These are phyloP conservation scores for Aporrectodea caliginosa DNA, from an alignment of 1,140 invertebrate species.

Conservation along the genomic window DNA sequence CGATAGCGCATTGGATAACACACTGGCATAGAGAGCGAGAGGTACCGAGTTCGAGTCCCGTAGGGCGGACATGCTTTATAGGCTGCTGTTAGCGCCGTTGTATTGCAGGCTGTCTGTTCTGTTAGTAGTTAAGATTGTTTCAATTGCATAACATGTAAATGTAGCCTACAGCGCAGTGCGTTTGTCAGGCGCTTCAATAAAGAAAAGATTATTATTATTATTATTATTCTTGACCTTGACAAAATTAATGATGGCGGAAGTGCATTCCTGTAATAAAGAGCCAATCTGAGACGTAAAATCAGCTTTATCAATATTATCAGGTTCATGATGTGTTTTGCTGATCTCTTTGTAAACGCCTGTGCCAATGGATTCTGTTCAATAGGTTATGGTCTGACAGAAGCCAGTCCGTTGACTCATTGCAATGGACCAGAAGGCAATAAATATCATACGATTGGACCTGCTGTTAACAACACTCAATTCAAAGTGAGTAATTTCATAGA, in stretches of 20 bases:
- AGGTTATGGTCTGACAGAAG: slow-evolving; percentile 30
- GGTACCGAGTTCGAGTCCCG: too few species aligned
- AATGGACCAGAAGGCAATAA: slow-evolving; percentile 7
- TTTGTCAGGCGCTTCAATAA: not conserved
- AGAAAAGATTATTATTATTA: not conserved
- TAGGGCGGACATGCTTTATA: too few species aligned
- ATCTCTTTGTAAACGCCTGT: too few species aligned
- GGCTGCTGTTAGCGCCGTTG: too few species aligned
- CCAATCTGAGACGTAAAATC: not conserved
- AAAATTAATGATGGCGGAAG: not conserved
- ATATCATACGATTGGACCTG: slow-evolving; percentile 5
- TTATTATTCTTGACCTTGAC: not conserved
- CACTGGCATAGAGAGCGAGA: too few species aligned
- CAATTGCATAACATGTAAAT: too few species aligned
- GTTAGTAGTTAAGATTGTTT: too few species aligned
- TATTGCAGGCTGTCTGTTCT: too few species aligned
- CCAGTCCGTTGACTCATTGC: slow-evolving; percentile 23
- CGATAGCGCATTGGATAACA: too few species aligned
- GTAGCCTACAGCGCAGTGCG: too few species aligned
- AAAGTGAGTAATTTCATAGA: too few species aligned
- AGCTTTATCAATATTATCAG: not conserved
- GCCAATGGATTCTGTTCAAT: not conserved
- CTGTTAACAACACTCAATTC: slow-evolving; percentile 19
- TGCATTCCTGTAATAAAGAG: not conserved
- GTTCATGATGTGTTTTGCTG: not conserved